Evolutionary conservation across 2,888 invertebrate species (phyloP).

Genomic region (Patella depressa): DNA sequence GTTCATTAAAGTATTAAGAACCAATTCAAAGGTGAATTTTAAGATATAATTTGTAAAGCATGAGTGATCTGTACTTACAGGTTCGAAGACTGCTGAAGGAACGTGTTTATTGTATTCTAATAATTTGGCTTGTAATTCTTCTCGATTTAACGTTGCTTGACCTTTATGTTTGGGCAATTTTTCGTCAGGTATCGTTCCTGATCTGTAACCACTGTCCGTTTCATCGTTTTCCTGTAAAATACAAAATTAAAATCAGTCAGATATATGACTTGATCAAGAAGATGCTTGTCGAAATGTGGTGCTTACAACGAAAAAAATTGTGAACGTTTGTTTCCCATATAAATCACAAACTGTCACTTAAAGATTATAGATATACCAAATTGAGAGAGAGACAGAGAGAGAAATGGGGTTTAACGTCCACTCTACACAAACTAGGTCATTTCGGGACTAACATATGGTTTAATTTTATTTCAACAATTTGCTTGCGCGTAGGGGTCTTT

Average conservation of each 20-base stretch:
- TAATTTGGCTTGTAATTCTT: conserved; percentile 69
- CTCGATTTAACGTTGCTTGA: conserved; percentile 63
- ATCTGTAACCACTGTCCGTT: conserved; percentile 63
- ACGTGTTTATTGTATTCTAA: conserved; percentile 71
- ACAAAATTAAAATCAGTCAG: not conserved
- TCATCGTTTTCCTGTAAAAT: conserved; percentile 59
- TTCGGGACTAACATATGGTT: no score
- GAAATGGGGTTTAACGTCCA: no score
- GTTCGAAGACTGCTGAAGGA: conserved; percentile 71
- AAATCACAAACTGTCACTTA: no score
- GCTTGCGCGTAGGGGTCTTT: no score
- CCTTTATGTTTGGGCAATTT: conserved; percentile 58
- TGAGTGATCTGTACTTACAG: conserved; percentile 59
- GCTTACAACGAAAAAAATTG: no score
- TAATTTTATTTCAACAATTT: no score
- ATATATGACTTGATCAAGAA: not conserved
- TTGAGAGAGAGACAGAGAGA: no score
- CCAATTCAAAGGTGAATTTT: not conserved
- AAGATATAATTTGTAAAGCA: not conserved
- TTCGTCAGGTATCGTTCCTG: conserved; percentile 64
- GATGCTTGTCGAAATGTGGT: no score
- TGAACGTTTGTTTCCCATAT: no score
- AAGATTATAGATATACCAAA: no score
- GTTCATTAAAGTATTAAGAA: no score
- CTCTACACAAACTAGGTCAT: no score